phyloP scores from a whole-genome alignment of 2,113 vertebrate genomes.

The Carassius carassius region DNA sequence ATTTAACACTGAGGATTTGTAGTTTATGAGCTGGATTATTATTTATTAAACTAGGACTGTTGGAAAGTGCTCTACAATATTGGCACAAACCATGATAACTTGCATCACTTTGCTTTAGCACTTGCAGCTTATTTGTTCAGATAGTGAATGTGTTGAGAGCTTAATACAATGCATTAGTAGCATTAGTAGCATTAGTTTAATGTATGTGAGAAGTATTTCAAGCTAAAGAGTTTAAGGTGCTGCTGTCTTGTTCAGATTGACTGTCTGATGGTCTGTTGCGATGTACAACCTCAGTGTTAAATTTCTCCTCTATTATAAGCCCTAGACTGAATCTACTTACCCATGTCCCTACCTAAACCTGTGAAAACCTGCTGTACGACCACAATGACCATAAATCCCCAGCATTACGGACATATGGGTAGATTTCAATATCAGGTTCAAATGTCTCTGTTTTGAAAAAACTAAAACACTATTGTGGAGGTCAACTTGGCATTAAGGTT shows the following conservation, averaged over 20 bases:
- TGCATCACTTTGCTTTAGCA: background rate
- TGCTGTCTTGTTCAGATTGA: background rate
- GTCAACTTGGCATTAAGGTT: background rate
- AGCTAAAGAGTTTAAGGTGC: background rate
- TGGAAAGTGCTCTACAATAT: background rate
- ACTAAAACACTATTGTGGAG: background rate
- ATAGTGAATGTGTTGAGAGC: background rate
- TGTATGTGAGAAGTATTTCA: background rate
- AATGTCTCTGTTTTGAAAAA: background rate
- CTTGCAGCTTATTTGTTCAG: background rate
- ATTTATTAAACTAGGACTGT: slow-evolving; percentile 20
- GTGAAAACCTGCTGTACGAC: background rate
- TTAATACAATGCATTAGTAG: background rate
- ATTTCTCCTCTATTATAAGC: background rate
- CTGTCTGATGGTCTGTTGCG: background rate
- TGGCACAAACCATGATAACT: background rate
- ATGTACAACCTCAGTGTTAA: slow-evolving; percentile 12
- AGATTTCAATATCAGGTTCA: background rate
- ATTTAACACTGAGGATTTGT: background rate
- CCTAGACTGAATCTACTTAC: background rate
- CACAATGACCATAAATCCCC: background rate
- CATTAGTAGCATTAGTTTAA: background rate
- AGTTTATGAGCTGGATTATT: background rate
- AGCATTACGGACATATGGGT: background rate
- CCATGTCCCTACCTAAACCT: background rate